A percentile compares a stretch with the other conserved stretches of the same genome.
These are phyloP conservation scores for Hephaestus fuliginosus DNA, from an alignment of 2,797 vertebrate species.

Conservation along the genomic window DNA sequence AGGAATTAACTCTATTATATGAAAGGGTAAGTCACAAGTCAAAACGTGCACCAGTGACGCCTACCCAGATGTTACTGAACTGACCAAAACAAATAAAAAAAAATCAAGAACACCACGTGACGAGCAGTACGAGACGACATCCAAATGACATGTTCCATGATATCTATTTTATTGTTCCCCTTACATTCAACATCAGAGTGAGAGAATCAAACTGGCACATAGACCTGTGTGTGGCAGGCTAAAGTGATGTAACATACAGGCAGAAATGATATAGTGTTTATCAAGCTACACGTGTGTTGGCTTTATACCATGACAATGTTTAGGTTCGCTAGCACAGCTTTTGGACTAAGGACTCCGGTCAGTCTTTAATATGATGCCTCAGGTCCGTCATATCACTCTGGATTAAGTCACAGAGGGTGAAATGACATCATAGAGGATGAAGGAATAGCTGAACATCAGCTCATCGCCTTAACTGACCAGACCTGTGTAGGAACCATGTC, in stretches of 20 bases:
- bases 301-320: background rate
- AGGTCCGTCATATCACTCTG: background rate
- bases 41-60: too few species aligned
- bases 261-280: conserved; percentile 4
- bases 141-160: background rate
- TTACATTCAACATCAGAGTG: conserved; percentile 50
- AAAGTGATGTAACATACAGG: conserved; percentile 15
- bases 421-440: conserved; percentile 8
- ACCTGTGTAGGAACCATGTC: conserved; percentile 32
- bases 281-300: background rate
- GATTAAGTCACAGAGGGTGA: conserved; percentile 1
- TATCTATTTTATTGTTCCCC: conserved; percentile 54
- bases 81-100: too few species aligned
- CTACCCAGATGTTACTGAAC: too few species aligned
- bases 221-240: conserved; percentile 8
- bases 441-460: background rate
- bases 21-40: too few species aligned
- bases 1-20: too few species aligned
- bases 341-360: background rate
- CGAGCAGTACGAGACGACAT: background rate
- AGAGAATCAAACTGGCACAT: conserved; percentile 28
- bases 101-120: too few species aligned
- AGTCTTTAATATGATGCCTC: conserved; percentile 2
- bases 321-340: background rate
- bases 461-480: background rate